phyloP scores from a whole-genome alignment of 2,888 invertebrate genomes.

The Brachyopa scutellaris region DNA sequence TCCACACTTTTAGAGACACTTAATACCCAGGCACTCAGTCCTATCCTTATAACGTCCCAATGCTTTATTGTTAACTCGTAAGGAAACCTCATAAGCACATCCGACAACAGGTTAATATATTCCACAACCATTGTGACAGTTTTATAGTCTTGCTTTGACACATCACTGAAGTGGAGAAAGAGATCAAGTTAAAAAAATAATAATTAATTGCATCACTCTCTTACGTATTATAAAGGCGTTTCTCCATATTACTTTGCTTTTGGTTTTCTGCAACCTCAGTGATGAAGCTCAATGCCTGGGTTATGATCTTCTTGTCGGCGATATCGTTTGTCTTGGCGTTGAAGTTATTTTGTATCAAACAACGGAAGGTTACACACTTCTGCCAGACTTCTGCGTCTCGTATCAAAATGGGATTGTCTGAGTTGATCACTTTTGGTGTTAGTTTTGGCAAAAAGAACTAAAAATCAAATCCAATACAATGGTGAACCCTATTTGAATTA shows the following conservation, averaged over 20 bases:
- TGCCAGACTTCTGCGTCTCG: constrained; percentile 77
- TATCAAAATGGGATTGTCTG: constrained; percentile 76
- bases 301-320: constrained; percentile 78
- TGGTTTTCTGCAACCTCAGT: constrained; percentile 79
- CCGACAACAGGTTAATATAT: constrained; percentile 78
- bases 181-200: neutral
- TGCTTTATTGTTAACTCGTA: constrained; percentile 81
- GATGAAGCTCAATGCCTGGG: constrained; percentile 76
- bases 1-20: constrained; percentile 82
- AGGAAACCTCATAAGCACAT: constrained; percentile 77
- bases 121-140: constrained; percentile 77
- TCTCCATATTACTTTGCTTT: constrained; percentile 77
- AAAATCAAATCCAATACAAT: constrained; percentile 8
- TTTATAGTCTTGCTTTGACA: constrained; percentile 74
- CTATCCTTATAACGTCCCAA: constrained; percentile 90
- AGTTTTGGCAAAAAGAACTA: constrained; percentile 78
- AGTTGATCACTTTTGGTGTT: constrained; percentile 74
- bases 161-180: constrained; percentile 74
- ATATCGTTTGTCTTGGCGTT: constrained; percentile 76
- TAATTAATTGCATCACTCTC: constrained; percentile 43
- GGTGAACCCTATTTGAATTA: neutral
- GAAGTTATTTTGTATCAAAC: constrained; percentile 79
- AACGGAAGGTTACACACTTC: constrained; percentile 77
- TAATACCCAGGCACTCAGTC: constrained; percentile 86
- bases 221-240: constrained; percentile 83